Evolutionary conservation across 2,113 vertebrate species (phyloP), one percentile per base, ranked within the genome.

Genomic region (Eurypyga helias): DNA sequence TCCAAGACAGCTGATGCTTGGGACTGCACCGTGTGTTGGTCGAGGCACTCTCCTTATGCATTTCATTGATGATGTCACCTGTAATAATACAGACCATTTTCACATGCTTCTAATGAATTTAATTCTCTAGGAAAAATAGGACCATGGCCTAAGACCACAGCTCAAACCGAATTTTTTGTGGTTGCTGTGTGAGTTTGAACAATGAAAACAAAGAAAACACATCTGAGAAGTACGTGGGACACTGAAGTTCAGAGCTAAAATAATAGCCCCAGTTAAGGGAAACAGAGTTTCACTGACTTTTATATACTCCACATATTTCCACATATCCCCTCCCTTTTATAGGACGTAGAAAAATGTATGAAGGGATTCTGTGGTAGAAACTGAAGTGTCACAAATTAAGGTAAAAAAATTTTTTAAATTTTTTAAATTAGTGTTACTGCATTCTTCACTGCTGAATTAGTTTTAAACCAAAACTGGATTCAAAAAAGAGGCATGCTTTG

Each of bases 11-110:
- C 0, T 45, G 45, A 45, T 45, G 45, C 45, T 45, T 45, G 45
- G 45, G 45, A 45, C 45, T 17, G 45, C 17, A 0, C 11, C 2
- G 0, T 13, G 19, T 70, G 60, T 60, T 3, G 1, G 33, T 16
- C 55, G 41, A 57, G 26, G 51, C 61, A 20, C 6, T 41, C 23
- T 66, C 34, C 48, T 23, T 69, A 29, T 0, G 0, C 3, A 5
- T 77, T 58, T 80, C 19, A 31, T 20, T 52, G 28, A 36, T 26
- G 17, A 51, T 80, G 29, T 67, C 57, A 57, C 29, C 41, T 43
- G 10, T 71, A 87, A 52, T 24, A 66, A 19, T 34, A 71, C 6
- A 38, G 57, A 38, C 20, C 5, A 34, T 67, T 57, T 81, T 62
- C 36, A 52, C 1, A 1, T 43, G 23, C 8, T 83, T 79, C 61